Evolutionary conservation across 2,888 invertebrate species (phyloP).

Genomic region (Cantharis nigra): DNA sequence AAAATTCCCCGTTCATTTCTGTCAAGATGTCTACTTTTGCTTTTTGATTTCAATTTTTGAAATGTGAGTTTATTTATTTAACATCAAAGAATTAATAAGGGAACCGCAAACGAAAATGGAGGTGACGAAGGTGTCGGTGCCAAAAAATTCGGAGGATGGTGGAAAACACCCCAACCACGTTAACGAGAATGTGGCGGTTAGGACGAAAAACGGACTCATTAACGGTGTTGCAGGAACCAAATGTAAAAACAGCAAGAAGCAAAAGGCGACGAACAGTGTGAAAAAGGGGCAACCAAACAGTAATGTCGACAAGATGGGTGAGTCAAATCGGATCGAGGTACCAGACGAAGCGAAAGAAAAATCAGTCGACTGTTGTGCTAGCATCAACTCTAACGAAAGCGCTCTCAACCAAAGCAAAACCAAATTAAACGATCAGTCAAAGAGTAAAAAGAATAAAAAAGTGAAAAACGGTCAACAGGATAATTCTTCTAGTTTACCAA

Average conservation of each 20-base stretch:
- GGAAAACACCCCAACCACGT: constrained; percentile 6
- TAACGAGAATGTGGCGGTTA: constrained; percentile 16
- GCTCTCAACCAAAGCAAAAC: constrained; percentile 9
- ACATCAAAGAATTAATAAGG: constrained; percentile 4
- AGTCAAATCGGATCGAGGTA: neutral
- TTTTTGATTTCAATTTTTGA: constrained; percentile 37
- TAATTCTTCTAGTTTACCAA: constrained; percentile 27
- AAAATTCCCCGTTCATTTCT: constrained; percentile 37
- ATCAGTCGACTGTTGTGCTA: neutral
- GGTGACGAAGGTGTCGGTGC: neutral
- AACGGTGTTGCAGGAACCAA: constrained; percentile 37
- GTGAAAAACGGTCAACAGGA: constrained; percentile 33
- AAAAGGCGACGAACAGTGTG: constrained; percentile 12
- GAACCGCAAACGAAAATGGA: constrained; percentile 2
- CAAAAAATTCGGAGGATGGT: neutral
- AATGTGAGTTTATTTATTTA: neutral
- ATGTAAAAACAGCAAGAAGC: constrained; percentile 25
- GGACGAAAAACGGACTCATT: constrained; percentile 40
- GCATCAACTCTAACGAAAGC: neutral
- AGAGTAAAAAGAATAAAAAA: constrained; percentile 27
- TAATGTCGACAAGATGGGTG: neutral
- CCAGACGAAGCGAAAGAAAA: neutral
- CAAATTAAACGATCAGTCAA: constrained; percentile 1
- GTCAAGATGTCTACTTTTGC: constrained; percentile 42
- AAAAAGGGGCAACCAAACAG: constrained; percentile 2